Evolutionary conservation across 2,888 invertebrate genomes (phyloP), one percentile per base, ranked within the genome.

Genomic region (Stegophylla sp.): DNA sequence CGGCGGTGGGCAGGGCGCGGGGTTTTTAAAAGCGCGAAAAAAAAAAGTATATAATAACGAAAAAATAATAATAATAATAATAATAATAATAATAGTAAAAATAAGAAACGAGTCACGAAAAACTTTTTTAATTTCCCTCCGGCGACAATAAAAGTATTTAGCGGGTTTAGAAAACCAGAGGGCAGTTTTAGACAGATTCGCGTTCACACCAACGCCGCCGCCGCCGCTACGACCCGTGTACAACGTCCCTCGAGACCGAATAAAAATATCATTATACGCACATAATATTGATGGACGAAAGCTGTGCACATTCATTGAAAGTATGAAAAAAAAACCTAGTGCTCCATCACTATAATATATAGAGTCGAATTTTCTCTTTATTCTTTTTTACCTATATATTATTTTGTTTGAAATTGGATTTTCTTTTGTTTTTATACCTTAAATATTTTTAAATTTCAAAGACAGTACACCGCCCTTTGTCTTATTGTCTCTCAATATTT

Each of bases 111-210:
- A 75, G 74, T 51, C 51, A 51, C 12, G 74, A 61, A 67, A 77
- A 77, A 77, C 77, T 77, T 77, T 77, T 77, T 69, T 77, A 77
- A 77, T 77, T 77, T 77, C 67, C 67, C 59, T 69, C 59, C 45
- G 59, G 67, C 69, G 69, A 77, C 69, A 69, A 69, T 77, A 77
- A 77, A 77, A 56, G 77, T 77, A 77, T 77, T 77, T 77, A 77
- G 77, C 20, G 34, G 48, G 26, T 61, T 59, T 23, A n/a, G 59
- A 77, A 77, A 69, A 77, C 67, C 69, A 69, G 45, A 59, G 77
- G 59, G 67, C 69, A 77, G 69, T 69, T 66, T 59, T 41, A 56
- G 51, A 66, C 23, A 26, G 53, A 64, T 59, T 45, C n/a, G 12
- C 20, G 9, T n/a, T 59, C n/a, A n/a, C 20, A 45, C 34, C 3